Evolutionary conservation across 2,113 vertebrate genomes (phyloP).

Genomic region (Numenius arquata): DNA sequence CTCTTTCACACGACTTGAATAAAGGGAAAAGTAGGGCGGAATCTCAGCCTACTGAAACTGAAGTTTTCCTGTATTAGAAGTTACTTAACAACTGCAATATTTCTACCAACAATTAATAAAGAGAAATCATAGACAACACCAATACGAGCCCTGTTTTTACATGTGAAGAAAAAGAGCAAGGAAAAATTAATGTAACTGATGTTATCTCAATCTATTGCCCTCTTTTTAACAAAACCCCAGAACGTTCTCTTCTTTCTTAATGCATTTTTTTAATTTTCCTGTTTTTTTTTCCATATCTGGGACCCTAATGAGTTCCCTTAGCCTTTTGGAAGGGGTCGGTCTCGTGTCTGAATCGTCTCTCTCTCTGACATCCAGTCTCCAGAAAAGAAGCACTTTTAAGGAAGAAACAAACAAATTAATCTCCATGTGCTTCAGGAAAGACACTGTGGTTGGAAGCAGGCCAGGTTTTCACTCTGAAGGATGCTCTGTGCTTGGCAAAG

Average conservation of each 20-base stretch:
- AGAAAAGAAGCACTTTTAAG: slow-evolving; percentile 28
- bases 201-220: not conserved
- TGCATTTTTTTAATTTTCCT: not conserved
- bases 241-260: not conserved
- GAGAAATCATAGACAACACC: not conserved
- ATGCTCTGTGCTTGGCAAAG: slow-evolving; percentile 56
- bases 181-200: not conserved
- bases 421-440: slow-evolving; percentile 59
- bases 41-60: not conserved
- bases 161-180: not conserved
- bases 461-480: slow-evolving; percentile 60
- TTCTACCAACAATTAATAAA: not conserved
- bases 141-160: not conserved
- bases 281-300: not conserved
- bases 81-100: not conserved
- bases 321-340: not conserved
- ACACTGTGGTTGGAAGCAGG: slow-evolving; percentile 36
- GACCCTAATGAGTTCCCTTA: not conserved
- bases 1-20: not conserved
- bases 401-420: slow-evolving; percentile 57
- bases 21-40: not conserved
- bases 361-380: not conserved
- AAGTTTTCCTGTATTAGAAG: not conserved
- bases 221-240: not conserved
- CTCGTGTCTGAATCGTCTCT: not conserved